Percentiles rank a stretch among this genome's conserved stretches.
Evolutionary conservation across 2,888 invertebrate genomes (phyloP).

Genomic region (Aleiodes leptofemur): DNA sequence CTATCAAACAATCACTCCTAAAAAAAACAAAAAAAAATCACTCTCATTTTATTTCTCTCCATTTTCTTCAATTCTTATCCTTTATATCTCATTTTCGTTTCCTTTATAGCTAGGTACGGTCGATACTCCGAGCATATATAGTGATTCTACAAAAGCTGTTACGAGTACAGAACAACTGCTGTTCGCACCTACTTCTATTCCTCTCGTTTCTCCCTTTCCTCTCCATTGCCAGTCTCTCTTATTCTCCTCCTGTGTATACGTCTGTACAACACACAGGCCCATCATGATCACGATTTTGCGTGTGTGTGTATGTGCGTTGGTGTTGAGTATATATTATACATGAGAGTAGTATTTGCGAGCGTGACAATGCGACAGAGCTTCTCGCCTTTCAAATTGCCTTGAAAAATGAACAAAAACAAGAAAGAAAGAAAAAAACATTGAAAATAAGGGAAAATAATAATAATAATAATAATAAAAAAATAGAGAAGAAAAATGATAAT

Average conservation of each 20-base stretch:
- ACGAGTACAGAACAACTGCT: constrained; percentile 30
- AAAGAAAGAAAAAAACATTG: constrained; percentile 6
- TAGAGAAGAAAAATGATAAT: not conserved
- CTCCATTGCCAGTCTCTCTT: not conserved
- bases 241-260: constrained; percentile 1
- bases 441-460: constrained; percentile 18
- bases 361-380: constrained; percentile 42
- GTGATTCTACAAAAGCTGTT: constrained; percentile 25
- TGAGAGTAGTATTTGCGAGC: constrained; percentile 38
- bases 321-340: constrained; percentile 30
- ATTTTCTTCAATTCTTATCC: constrained; percentile 9
- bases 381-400: constrained; percentile 47
- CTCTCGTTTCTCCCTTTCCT: not conserved
- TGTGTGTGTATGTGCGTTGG: not conserved
- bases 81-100: constrained; percentile 19
- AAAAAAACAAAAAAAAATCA: constrained; percentile 11
- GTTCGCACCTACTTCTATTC: constrained; percentile 33
- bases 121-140: not conserved
- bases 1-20: constrained; percentile 22
- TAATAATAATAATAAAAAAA: not conserved
- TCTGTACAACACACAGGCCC: constrained; percentile 17
- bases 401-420: constrained; percentile 34
- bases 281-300: constrained; percentile 37
- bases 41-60: constrained; percentile 16
- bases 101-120: not conserved